Conservation (phyloP, 2,888 invertebrate species). For the Biston stratarius region DNA sequence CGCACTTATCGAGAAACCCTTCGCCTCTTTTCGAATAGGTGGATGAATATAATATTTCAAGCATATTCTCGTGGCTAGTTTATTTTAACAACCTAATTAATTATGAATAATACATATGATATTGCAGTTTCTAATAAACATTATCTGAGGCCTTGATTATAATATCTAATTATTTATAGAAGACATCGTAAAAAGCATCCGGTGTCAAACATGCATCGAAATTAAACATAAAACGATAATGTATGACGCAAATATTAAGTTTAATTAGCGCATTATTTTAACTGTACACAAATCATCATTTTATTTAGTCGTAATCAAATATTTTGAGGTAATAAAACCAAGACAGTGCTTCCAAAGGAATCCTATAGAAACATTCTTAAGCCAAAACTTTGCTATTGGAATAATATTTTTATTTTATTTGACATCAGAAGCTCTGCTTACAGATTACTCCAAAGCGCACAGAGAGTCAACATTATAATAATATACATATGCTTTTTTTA, state of each 20-base stretch:
- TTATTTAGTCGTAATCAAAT: conserved; percentile 15
- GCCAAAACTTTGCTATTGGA: too few species aligned
- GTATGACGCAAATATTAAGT: conserved; percentile 15
- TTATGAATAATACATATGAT: not conserved
- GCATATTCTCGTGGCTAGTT: not conserved
- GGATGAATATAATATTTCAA: too few species aligned
- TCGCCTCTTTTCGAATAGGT: too few species aligned
- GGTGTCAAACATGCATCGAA: conserved; percentile 30
- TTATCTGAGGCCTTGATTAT: conserved; percentile 25
- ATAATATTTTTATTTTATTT: too few species aligned
- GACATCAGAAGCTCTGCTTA: too few species aligned
- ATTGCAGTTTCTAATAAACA: conserved; percentile 16
- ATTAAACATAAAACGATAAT: conserved; percentile 5
- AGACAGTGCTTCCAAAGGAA: too few species aligned
- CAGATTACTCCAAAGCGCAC: too few species aligned
- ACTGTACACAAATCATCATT: conserved; percentile 9
- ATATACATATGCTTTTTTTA: too few species aligned
- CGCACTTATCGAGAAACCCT: too few species aligned
- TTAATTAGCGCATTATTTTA: conserved; percentile 25
- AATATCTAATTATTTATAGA: conserved; percentile 10
- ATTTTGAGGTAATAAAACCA: conserved; percentile 2
- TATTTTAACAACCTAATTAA: not conserved
- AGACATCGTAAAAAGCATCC: conserved; percentile 38
- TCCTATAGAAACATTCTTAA: too few species aligned
- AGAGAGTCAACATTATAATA: too few species aligned